Evolutionary conservation across 2,888 invertebrate genomes (phyloP).

Genomic region (Hoplodrina blanda): DNA sequence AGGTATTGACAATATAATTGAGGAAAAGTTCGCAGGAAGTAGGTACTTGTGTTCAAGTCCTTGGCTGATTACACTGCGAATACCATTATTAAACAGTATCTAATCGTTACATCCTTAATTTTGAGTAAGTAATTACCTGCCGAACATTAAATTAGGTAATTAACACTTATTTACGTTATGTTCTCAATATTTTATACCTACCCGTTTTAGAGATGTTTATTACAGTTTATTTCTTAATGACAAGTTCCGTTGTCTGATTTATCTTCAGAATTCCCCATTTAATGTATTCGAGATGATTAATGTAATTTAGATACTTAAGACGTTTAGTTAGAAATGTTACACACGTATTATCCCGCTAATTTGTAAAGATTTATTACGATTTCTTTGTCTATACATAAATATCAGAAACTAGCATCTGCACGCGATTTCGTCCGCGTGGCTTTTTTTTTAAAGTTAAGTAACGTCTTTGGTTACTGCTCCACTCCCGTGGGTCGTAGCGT

Average conservation of each 20-base stretch:
- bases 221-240: slow-evolving; percentile 16
- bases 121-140: not conserved
- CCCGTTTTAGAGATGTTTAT: slow-evolving; percentile 17
- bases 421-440: too few relatives aligned
- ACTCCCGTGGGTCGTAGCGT: too few relatives aligned
- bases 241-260: slow-evolving; percentile 40
- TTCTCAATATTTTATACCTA: not conserved
- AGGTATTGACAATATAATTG: slow-evolving; percentile 9
- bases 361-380: slow-evolving; percentile 25
- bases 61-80: slow-evolving; percentile 44
- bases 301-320: slow-evolving; percentile 48
- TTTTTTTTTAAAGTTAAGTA: too few relatives aligned
- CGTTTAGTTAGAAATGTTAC: slow-evolving; percentile 24
- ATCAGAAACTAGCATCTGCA: too few relatives aligned
- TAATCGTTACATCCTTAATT: slow-evolving; percentile 30
- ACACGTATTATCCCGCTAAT: slow-evolving; percentile 21
- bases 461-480: too few relatives aligned
- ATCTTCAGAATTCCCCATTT: slow-evolving; percentile 22
- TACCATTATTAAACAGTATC: slow-evolving; percentile 17
- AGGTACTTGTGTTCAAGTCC: slow-evolving; percentile 28
- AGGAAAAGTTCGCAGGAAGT: slow-evolving; percentile 55
- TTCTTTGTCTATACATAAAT: too few relatives aligned
- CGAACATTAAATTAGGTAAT: slow-evolving; percentile 2
- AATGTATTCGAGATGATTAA: slow-evolving; percentile 49
- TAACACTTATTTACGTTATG: slow-evolving; percentile 1